These are phyloP conservation scores for Hypotaenidia philippensis DNA, from an alignment of 2,797 vertebrate species.

Conservation along the genomic window DNA sequence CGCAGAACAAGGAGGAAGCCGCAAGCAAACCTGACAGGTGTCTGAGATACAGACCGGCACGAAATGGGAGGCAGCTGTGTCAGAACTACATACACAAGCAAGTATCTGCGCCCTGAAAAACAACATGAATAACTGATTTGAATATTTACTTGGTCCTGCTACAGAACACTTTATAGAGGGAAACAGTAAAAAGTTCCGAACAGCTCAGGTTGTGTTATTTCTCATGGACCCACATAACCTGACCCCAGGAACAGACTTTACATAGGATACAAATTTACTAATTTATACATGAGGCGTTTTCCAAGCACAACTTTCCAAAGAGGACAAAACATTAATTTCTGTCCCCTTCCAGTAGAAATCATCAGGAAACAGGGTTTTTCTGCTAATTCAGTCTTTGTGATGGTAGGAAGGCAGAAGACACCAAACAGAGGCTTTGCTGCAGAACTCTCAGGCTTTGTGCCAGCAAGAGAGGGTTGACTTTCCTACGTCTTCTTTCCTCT, in stretches of 20 bases:
- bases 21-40: neutral
- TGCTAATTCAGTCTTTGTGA: neutral
- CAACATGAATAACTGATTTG: neutral
- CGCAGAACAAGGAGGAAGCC: neutral
- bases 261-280: neutral
- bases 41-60: neutral
- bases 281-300: neutral
- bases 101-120: neutral
- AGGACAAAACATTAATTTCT: neutral
- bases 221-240: neutral
- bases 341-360: neutral
- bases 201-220: neutral
- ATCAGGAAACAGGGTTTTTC: neutral
- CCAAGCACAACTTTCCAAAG: neutral
- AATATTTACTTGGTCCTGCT: neutral
- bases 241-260: neutral
- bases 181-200: neutral
- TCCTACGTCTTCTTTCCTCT: neutral
- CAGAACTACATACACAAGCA: fast-evolving
- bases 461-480: neutral
- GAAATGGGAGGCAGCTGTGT: neutral
- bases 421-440: neutral
- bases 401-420: neutral
- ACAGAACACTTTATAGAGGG: neutral
- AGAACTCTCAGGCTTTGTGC: neutral